phyloP scores from a whole-genome alignment of 2,888 invertebrate species.

The Microplitis manilae region DNA sequence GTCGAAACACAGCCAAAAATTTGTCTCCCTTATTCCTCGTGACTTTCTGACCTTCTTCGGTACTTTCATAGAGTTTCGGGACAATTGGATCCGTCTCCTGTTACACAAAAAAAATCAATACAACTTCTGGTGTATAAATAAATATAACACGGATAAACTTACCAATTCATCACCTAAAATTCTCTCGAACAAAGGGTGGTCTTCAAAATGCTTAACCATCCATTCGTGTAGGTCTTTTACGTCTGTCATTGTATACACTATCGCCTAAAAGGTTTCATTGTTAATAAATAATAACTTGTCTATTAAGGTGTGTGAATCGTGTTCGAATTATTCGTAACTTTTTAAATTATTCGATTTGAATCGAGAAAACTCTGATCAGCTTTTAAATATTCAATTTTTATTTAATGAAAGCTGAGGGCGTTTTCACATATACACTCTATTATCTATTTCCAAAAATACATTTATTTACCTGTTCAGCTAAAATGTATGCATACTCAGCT shows the following conservation, averaged over 20 bases:
- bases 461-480: constrained; percentile 82
- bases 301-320: too few relatives aligned
- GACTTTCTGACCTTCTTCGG: constrained; percentile 99
- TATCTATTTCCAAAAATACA: too few relatives aligned
- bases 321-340: too few relatives aligned
- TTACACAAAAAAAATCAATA: constrained; percentile 59
- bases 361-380: too few relatives aligned
- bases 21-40: constrained; percentile 95
- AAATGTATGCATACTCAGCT: constrained; percentile 97
- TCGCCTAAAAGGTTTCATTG: constrained; percentile 76
- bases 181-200: constrained; percentile 91
- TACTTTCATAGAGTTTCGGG: constrained; percentile 91
- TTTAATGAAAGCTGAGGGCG: too few relatives aligned
- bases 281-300: background rate
- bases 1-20: constrained; percentile 90
- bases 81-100: constrained; percentile 88
- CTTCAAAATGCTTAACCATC: constrained; percentile 93
- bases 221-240: constrained; percentile 97
- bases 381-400: too few relatives aligned
- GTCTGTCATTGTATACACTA: constrained; percentile 97
- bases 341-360: too few relatives aligned
- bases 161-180: constrained; percentile 85
- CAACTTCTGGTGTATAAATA: constrained; percentile 31
- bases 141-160: constrained; percentile 58
- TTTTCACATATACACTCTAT: too few relatives aligned